Percentiles rank a stretch among this genome's conserved stretches.
Evolutionary conservation across 2,797 vertebrate genomes (phyloP).

Genomic region (Ciconia nigra): DNA sequence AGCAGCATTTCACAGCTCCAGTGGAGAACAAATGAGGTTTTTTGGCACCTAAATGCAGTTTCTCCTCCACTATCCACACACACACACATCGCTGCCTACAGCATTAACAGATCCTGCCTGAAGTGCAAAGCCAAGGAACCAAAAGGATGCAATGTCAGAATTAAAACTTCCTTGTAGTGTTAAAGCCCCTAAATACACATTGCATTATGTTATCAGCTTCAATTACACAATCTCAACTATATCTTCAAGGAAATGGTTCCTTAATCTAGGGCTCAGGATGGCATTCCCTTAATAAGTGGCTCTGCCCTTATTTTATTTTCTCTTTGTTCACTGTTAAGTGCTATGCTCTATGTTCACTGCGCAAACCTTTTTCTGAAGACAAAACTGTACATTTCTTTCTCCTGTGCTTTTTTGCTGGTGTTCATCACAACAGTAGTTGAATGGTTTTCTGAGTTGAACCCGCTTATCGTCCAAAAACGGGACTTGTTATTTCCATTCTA

Average conservation of each 20-base stretch:
- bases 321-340: not conserved
- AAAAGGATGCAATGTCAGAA: conserved; percentile 7
- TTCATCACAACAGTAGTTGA: not conserved
- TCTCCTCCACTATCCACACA: not conserved
- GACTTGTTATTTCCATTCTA: not conserved
- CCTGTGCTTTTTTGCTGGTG: not conserved
- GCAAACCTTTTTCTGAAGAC: not conserved
- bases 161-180: not conserved
- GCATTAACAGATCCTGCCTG: conserved; percentile 11
- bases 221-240: not conserved
- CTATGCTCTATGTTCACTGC: not conserved
- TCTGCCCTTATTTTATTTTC: not conserved
- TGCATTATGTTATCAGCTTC: not conserved
- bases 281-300: not conserved
- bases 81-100: not conserved
- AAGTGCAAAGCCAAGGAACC: conserved; percentile 1
- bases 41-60: not conserved
- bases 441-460: not conserved
- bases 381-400: not conserved
- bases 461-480: not conserved
- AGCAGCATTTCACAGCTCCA: conserved; percentile 25
- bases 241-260: not conserved
- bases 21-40: conserved; percentile 44
- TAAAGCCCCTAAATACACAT: not conserved
- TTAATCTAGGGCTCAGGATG: not conserved